Base-by-base conservation (phyloP, 2,888 invertebrate species). In the Epistrophe grossulariae region DNA sequence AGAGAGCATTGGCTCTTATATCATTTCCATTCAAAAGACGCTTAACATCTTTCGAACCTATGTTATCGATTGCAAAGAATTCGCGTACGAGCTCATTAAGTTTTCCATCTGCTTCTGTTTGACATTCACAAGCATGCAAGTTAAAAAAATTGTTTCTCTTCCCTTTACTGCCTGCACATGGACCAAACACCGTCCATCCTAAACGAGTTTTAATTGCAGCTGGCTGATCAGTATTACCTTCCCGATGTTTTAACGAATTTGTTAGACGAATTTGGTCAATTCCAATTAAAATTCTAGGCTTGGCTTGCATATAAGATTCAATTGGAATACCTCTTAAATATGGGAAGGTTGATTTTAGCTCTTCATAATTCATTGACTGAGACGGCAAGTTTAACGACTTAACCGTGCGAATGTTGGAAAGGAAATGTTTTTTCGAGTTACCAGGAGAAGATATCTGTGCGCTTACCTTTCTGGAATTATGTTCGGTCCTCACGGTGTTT, bases 171-270 rank as follows among this genome's bases (percentile, higher is more conserved):
- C 48, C 17, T 3, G 10, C 48, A 17, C 48, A 45, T 45, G 45
- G 45, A n/a, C 45, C 45, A 45, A 45, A 45, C n/a, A 45, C 45
- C 8, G n/a, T 45, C 45, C 45, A 45, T 8, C 45, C 45, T 45
- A 45, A 45, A 45, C 45, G 45, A n/a, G 45, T 45, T 45, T 45
- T 45, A n/a, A 45, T 45, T n/a, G 45, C 45, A 45, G 45, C 45
- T 45, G 45, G 45, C 8, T 45, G 45, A n/a, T 45, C n/a, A n/a
- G 7, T 9, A 9, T 45, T 45, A 8, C 45, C 45, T 7, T 45
- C n/a, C n/a, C 45, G 45, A 45, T 45, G 45, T n/a, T 45, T 45
- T 9, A 45, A n/a, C 2, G n/a, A 45, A 45, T n/a, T 45, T n/a
- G 45, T n/a, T 45, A 45, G 8, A 7, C 45, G n/a, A n/a, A n/a